These are phyloP conservation scores for Probosciger aterrimus DNA, from an alignment of 2,113 vertebrate genomes.

Conservation along the genomic window DNA sequence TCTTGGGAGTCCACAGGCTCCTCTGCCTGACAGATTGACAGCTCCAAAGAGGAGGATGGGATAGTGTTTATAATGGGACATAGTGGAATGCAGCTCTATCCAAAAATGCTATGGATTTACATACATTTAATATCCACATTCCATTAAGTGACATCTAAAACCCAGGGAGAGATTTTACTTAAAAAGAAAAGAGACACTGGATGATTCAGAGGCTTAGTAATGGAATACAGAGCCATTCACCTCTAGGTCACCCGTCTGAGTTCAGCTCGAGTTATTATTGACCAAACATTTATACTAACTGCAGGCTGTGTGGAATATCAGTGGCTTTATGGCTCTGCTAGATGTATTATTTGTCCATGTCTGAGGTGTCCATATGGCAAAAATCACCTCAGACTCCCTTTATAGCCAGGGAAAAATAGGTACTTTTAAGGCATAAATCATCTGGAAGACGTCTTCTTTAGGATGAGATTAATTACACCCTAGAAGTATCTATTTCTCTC, in stretches of 20 bases:
- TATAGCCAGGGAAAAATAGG: slow-evolving; percentile 38
- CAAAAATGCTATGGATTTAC: slow-evolving; percentile 37
- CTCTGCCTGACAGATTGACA: not conserved
- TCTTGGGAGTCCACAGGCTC: not conserved
- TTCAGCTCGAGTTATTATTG: slow-evolving; percentile 60
- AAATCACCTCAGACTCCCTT: slow-evolving; percentile 56
- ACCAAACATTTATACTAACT: slow-evolving; percentile 68
- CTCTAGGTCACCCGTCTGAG: slow-evolving; percentile 52
- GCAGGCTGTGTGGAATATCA: slow-evolving; percentile 56
- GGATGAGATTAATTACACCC: slow-evolving; percentile 42
- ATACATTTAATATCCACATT: slow-evolving; percentile 52
- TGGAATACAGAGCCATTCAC: slow-evolving; percentile 53
- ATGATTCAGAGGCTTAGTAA: slow-evolving; percentile 23
- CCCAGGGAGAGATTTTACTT: not conserved
- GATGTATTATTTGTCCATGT: slow-evolving; percentile 47
- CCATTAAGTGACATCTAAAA: slow-evolving; percentile 52
- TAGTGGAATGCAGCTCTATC: slow-evolving; percentile 15
- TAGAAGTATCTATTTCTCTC: slow-evolving; percentile 56
- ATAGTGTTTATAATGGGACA: slow-evolving; percentile 46
- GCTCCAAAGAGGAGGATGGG: slow-evolving; percentile 19
- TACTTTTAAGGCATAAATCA: slow-evolving; percentile 53
- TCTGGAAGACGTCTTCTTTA: slow-evolving; percentile 37
- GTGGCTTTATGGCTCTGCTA: slow-evolving; percentile 40
- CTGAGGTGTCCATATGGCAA: slow-evolving; percentile 61
- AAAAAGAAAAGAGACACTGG: slow-evolving; percentile 24